Evolutionary conservation across 2,113 vertebrate species (phyloP), one percentile per base, ranked within the genome.

Genomic region (Proterorhinus semilunaris): DNA sequence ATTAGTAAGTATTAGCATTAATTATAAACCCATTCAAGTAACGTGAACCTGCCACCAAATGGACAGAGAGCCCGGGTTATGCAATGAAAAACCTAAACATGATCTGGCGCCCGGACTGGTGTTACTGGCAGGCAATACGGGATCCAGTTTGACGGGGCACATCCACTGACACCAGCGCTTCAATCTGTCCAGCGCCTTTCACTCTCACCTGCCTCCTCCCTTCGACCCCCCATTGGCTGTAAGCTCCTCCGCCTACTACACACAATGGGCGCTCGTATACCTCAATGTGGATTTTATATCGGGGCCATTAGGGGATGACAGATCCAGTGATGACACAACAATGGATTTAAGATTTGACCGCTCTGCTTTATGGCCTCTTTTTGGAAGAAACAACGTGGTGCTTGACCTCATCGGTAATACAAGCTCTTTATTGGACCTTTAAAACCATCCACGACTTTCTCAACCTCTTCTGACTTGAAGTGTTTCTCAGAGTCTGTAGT

Each of bases 41-140:
- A 91, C 78, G 79, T n/a, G 78, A 92, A 75, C 82, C 86, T 63
- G 0, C 64, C 75, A 49, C 62, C 76, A 86, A 88, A 90, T 85
- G 82, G 81, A 75, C 76, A 55, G 79, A 83, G 68, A 55, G 49
- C 42, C 51, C 69, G 80, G 71, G 82, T 83, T 78, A 82, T 27
- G 79, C 83, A 88, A 89, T 77, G 85, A 91, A 90, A 90, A 87
- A 89, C 86, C 88, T 86, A 73, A 90, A 92, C 89, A 88, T 85
- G 89, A 92, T 91, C 82, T 84, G 77, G 83, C 76, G 76, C 80
- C 79, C 65, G 74, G 85, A 89, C 80, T 88, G 90, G 86, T 90
- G 88, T 91, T 91, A 90, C 89, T 88, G 81, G 83, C 83, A 83
- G 83, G 81, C 81, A 83, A 84, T 78, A 68, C 79, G 49, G 80